phyloP scores from a whole-genome alignment of 1,140 invertebrate genomes.

The Condylostylus longicornis region DNA sequence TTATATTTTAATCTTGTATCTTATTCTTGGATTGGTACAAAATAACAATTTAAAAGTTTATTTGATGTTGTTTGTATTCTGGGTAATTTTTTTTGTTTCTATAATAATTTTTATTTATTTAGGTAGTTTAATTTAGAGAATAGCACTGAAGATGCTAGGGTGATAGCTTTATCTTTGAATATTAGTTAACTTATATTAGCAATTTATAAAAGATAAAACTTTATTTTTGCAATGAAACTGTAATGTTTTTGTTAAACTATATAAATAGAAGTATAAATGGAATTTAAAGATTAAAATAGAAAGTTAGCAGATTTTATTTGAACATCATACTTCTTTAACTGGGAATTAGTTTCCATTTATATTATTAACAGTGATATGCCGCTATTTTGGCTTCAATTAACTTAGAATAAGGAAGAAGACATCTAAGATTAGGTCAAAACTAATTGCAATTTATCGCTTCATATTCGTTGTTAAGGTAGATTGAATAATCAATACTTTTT shows the following conservation, averaged over 20 bases:
- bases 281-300: constrained; percentile 34
- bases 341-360: constrained; percentile 32
- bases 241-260: constrained; percentile 41
- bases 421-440: constrained; percentile 42
- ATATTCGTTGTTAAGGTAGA: constrained; percentile 36
- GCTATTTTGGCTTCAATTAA: constrained; percentile 42
- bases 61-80: constrained; percentile 33
- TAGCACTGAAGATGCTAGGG: constrained; percentile 44
- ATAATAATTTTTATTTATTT: constrained; percentile 32
- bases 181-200: constrained; percentile 20
- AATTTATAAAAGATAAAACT: constrained; percentile 33
- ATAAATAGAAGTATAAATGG: constrained; percentile 37
- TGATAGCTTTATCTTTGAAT: constrained; percentile 25
- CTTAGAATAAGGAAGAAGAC: constrained; percentile 33
- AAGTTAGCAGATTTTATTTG: constrained; percentile 36
- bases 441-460: constrained; percentile 39
- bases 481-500: constrained; percentile 39
- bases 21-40: constrained; percentile 19
- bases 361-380: constrained; percentile 41
- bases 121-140: constrained; percentile 42
- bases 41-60: constrained; percentile 35
- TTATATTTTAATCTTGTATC: constrained; percentile 20
- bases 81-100: constrained; percentile 30
- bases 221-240: constrained; percentile 43
- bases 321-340: constrained; percentile 34